phyloP scores from a whole-genome alignment of 2,797 vertebrate species.

The Pelodytes ibericus region DNA sequence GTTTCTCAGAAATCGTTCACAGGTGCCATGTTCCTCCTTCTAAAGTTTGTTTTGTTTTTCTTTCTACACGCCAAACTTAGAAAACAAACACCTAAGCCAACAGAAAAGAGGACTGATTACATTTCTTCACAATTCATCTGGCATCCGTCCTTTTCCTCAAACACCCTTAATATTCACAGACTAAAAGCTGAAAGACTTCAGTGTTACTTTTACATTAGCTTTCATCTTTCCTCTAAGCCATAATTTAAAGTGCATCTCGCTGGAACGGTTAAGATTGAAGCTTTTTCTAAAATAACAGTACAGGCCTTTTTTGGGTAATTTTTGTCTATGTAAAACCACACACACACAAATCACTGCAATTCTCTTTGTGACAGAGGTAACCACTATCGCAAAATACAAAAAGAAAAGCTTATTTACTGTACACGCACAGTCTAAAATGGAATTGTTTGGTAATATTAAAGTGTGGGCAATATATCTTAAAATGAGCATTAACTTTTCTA shows the following conservation, averaged over 20 bases:
- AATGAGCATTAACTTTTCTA: background rate
- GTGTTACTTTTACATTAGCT: constrained; percentile 23
- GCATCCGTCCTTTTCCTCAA: background rate
- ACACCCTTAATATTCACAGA: constrained; percentile 13
- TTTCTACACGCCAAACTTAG: constrained; percentile 1
- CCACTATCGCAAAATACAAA: background rate
- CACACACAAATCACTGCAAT: constrained; percentile 19
- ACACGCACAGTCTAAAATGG: background rate
- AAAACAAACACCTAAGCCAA: constrained; percentile 12
- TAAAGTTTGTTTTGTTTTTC: no score
- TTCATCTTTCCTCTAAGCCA: constrained; percentile 40
- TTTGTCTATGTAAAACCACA: constrained; percentile 21
- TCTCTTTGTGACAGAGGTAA: constrained; percentile 17
- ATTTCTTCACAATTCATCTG: constrained; percentile 3
- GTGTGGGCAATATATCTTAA: background rate
- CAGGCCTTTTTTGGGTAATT: constrained; percentile 27
- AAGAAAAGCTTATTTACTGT: constrained; percentile 1
- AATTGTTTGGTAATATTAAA: constrained; percentile 16
- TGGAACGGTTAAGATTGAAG: constrained; percentile 22
- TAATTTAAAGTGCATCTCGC: constrained; percentile 32
- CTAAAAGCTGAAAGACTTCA: constrained; percentile 38
- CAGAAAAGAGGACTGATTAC: background rate
- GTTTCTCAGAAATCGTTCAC: no score
- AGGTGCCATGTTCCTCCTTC: no score
- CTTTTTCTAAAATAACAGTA: constrained; percentile 35